A percentile compares a stretch with the other conserved stretches of the same genome.
phyloP scores from a whole-genome alignment of 1,140 invertebrate genomes.

The Listronotus oregonensis region DNA sequence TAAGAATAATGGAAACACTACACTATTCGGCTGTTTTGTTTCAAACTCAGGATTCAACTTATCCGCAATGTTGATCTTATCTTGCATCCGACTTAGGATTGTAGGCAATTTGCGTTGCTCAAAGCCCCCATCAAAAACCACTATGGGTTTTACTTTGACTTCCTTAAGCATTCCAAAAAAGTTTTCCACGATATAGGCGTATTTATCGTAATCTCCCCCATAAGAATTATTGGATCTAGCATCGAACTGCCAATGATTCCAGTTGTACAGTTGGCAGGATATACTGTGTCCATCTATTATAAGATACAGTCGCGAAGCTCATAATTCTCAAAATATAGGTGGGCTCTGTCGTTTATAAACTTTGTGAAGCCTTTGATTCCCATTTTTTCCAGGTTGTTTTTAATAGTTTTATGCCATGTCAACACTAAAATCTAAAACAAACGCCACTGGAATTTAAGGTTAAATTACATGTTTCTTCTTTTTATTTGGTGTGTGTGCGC shows the following conservation, averaged over 20 bases:
- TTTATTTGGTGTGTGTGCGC: no score
- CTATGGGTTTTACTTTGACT: constrained; percentile 75
- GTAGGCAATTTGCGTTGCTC: constrained; percentile 79
- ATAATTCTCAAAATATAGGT: constrained; percentile 66
- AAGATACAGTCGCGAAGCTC: constrained; percentile 71
- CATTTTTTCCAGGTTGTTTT: constrained; percentile 61
- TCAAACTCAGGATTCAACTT: constrained; percentile 57
- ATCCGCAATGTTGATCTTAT: constrained; percentile 65
- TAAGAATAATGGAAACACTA: constrained; percentile 71
- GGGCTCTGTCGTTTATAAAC: constrained; percentile 72
- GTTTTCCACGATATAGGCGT: constrained; percentile 62
- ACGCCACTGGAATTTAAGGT: neutral
- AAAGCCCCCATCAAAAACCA: constrained; percentile 84
- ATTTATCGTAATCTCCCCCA: constrained; percentile 87
- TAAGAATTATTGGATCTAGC: constrained; percentile 62
- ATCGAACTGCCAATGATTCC: constrained; percentile 61
- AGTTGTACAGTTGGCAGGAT: constrained; percentile 72
- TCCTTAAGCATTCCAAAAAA: constrained; percentile 75
- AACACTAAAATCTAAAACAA: constrained; percentile 6
- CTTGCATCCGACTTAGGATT: constrained; percentile 63
- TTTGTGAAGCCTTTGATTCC: constrained; percentile 82
- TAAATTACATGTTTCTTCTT: no score
- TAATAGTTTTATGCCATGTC: constrained; percentile 9
- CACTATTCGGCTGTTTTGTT: constrained; percentile 50
- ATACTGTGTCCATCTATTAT: constrained; percentile 85